Conservation (phyloP, 2,797 vertebrate species). For the Alfaro cultratus region DNA sequence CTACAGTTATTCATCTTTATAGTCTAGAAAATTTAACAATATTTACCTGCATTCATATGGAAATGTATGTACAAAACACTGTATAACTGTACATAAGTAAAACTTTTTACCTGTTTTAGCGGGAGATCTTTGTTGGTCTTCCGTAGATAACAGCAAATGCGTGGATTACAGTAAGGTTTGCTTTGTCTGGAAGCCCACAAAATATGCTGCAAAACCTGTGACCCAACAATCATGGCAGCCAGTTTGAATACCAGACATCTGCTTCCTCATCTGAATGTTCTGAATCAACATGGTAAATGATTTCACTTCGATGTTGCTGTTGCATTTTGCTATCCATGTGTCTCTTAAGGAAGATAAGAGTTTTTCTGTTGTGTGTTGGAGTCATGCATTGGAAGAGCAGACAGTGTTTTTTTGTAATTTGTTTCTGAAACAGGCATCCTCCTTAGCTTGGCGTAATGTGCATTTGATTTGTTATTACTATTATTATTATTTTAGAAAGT, state of each 20-base stretch:
- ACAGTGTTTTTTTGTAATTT: not conserved
- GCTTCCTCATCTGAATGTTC: not conserved
- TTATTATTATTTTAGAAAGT: too few relatives aligned
- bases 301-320: too few relatives aligned
- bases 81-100: not conserved
- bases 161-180: not conserved
- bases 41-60: not conserved
- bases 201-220: conserved; percentile 3
- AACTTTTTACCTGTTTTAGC: not conserved
- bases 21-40: not conserved
- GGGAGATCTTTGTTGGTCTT: not conserved
- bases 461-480: too few relatives aligned
- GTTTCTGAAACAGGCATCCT: not conserved
- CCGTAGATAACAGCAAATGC: not conserved
- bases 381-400: not conserved
- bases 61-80: too few relatives aligned
- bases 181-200: not conserved
- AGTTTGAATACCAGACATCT: not conserved
- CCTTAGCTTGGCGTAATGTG: not conserved
- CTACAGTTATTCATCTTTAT: not conserved
- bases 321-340: not conserved
- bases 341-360: not conserved
- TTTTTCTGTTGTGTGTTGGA: not conserved
- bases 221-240: not conserved
- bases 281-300: too few relatives aligned